These are phyloP conservation scores for Phortica okadai DNA, from an alignment of 2,888 invertebrate species.

Conservation along the genomic window DNA sequence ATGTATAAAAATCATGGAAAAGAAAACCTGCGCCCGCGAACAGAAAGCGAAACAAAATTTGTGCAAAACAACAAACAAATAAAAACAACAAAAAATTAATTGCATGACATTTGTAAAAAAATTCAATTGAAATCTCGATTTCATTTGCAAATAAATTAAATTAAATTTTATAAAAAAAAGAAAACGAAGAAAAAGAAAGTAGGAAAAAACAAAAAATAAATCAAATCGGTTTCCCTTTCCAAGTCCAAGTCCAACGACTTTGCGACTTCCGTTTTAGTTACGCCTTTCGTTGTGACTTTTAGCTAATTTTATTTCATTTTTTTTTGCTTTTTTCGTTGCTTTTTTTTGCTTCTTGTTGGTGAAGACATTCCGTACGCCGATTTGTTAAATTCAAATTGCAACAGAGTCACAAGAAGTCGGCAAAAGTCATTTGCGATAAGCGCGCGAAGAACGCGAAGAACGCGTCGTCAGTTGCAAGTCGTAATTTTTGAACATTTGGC, in stretches of 20 bases:
- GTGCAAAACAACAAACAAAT: constrained; percentile 38
- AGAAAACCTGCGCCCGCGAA: constrained; percentile 1
- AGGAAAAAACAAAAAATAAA: background rate
- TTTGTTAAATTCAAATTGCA: constrained; percentile 46
- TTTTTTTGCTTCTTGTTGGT: background rate
- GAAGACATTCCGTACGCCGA: background rate
- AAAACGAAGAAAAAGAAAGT: constrained; percentile 27
- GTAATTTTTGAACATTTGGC: constrained; percentile 23
- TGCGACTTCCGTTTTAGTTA: background rate
- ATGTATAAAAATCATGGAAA: constrained; percentile 20
- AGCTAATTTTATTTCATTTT: background rate
- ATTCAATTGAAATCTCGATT: constrained; percentile 11
- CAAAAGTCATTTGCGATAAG: constrained; percentile 17
- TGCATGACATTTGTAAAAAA: constrained; percentile 53
- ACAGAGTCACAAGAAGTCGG: constrained; percentile 23
- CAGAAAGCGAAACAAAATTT: background rate
- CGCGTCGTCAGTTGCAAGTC: background rate
- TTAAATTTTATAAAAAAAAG: constrained; percentile 37
- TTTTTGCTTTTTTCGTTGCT: background rate
- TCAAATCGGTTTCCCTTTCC: constrained; percentile 4
- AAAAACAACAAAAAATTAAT: constrained; percentile 52
- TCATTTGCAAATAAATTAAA: constrained; percentile 35
- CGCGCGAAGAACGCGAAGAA: background rate
- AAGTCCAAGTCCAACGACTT: background rate
- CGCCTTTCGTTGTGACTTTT: background rate